phyloP scores from a whole-genome alignment of 1,140 invertebrate genomes.

The Tachypleus tridentatus region DNA sequence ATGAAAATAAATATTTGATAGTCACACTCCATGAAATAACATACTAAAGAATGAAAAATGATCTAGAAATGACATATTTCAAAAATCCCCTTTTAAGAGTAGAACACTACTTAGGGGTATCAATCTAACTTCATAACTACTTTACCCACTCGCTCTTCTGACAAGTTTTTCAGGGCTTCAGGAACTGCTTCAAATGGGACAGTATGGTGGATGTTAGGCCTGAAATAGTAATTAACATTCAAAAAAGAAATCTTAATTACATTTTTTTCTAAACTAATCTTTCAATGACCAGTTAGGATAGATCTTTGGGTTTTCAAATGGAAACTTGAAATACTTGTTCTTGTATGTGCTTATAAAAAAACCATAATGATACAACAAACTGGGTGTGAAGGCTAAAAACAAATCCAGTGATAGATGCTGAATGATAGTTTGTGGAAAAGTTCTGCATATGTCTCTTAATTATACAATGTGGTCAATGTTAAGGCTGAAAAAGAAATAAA shows the following conservation, averaged over 20 bases:
- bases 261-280: conserved; percentile 1
- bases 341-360: neutral
- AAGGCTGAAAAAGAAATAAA: too few species aligned
- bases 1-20: too few species aligned
- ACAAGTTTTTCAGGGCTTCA: conserved; percentile 28
- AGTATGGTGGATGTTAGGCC: conserved; percentile 32
- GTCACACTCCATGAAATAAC: too few species aligned
- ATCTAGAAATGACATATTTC: too few species aligned
- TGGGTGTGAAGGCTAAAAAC: neutral
- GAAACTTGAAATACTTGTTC: neutral
- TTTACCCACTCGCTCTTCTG: conserved; percentile 31
- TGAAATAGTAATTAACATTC: conserved; percentile 20
- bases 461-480: too few species aligned
- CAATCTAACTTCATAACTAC: conserved; percentile 29
- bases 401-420: neutral
- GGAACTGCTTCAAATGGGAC: conserved; percentile 30
- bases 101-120: neutral
- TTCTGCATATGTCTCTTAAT: too few species aligned
- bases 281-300: neutral
- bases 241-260: neutral
- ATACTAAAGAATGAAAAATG: too few species aligned
- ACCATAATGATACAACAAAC: neutral
- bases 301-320: neutral
- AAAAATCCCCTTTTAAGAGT: too few species aligned
- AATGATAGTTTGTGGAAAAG: too few species aligned